Evolutionary conservation across 2,888 invertebrate genomes (phyloP).

Genomic region (Erebia aethiops): DNA sequence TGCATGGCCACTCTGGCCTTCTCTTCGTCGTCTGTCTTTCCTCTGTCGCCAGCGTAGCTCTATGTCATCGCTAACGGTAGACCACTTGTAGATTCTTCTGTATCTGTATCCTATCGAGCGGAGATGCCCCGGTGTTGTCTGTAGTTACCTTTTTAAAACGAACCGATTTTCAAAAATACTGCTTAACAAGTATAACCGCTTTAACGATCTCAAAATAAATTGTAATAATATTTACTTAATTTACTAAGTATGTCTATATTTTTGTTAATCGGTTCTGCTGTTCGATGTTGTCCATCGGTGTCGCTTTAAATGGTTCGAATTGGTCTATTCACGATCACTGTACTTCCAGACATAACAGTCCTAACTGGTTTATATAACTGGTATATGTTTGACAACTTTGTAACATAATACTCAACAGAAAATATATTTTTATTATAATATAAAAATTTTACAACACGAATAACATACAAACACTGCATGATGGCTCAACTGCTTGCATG

Average conservation of each 20-base stretch:
- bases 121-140: slow-evolving; percentile 74
- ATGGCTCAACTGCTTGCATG: slow-evolving; percentile 75
- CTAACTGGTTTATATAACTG: slow-evolving; percentile 32
- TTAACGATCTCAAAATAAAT: background rate
- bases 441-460: slow-evolving; percentile 50
- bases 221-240: background rate
- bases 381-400: slow-evolving; percentile 59
- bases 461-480: slow-evolving; percentile 69
- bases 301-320: slow-evolving; percentile 81
- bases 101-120: slow-evolving; percentile 73
- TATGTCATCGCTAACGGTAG: slow-evolving; percentile 73
- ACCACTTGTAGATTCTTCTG: slow-evolving; percentile 80
- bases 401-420: slow-evolving; percentile 55
- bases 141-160: slow-evolving; percentile 66
- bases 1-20: slow-evolving; percentile 76
- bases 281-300: slow-evolving; percentile 81
- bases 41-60: slow-evolving; percentile 76
- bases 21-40: slow-evolving; percentile 72
- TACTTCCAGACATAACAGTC: slow-evolving; percentile 61
- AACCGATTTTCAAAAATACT: slow-evolving; percentile 50
- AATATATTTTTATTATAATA: slow-evolving; percentile 17
- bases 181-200: background rate
- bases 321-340: slow-evolving; percentile 74
- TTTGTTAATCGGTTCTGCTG: slow-evolving; percentile 61
- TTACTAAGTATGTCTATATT: background rate